Base-by-base conservation (phyloP, 2,888 invertebrate genomes). In the Dicyrtomina minuta region DNA sequence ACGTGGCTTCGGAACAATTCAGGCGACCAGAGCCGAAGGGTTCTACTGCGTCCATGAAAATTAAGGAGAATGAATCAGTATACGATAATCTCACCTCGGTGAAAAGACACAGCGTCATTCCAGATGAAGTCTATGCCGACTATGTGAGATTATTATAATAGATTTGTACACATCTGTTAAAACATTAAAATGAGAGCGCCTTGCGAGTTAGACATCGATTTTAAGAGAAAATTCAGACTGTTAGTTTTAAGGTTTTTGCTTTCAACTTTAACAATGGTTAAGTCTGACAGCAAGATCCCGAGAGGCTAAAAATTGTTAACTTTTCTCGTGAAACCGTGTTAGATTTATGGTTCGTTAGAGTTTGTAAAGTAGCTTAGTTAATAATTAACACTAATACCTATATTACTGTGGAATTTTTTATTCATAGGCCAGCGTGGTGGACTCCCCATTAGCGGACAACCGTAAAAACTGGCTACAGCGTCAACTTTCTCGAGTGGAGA, bases 381-480 rank as follows among this genome's bases (percentile, higher is more conserved):
- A n/a, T n/a, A n/a, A n/a, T n/a, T n/a, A n/a, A n/a, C n/a, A n/a
- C n/a, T n/a, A n/a, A n/a, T n/a, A n/a, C n/a, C n/a, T n/a, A n/a
- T n/a, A n/a, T n/a, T n/a, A n/a, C n/a, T n/a, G n/a, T n/a, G n/a
- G n/a, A 33, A 5, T 33, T 33, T 8, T 33, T 33, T 33, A 33
- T 33, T 33, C 33, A 27, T 81, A 92, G 92, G 92, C 93, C 83
- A 92, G 93, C 80, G 93, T 93, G 0, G 72, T 72, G 12, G 93
- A 93, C 79, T 93, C 93, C 0, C 93, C 93, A 10, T 85, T 93
- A 80, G 92, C 91, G 20, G 92, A 92, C 81, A 84, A 92, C 66
- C 85, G 92, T 44, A 93, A 92, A 82, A 92, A 91, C 82, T 93
- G 93, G 93, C 89, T 93, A 79, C 90, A 90, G 77, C 86, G 93